A percentile compares a stretch with the other conserved stretches of the same genome.
phyloP scores from a whole-genome alignment of 2,113 vertebrate species.

The Siniperca knerii region DNA sequence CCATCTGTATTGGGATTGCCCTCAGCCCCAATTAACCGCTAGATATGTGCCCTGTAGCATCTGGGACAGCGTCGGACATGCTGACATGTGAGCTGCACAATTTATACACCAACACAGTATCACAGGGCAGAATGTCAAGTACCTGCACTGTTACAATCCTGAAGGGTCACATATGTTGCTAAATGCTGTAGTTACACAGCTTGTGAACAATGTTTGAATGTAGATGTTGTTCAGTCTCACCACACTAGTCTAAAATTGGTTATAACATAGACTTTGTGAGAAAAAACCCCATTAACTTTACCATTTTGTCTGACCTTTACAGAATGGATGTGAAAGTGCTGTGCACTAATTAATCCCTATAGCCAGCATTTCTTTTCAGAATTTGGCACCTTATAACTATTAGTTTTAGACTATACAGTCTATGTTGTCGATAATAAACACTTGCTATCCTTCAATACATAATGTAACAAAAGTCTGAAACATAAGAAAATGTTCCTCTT shows the following conservation, averaged over 20 bases:
- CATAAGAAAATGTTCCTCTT: neutral
- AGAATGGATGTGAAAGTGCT: neutral
- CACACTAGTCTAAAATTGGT: neutral
- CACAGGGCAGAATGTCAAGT: slow-evolving; percentile 50
- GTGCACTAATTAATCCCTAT: slow-evolving; percentile 1
- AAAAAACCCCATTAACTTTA: neutral
- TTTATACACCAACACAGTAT: slow-evolving; percentile 45
- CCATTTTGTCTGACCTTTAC: slow-evolving; percentile 19
- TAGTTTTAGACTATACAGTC: neutral
- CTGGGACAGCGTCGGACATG: slow-evolving; percentile 41
- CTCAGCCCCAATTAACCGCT: slow-evolving; percentile 71
- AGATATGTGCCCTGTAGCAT: slow-evolving; percentile 57
- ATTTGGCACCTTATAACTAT: neutral
- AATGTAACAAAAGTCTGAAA: neutral
- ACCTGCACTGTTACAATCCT: slow-evolving; percentile 7
- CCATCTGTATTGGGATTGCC: slow-evolving; percentile 75
- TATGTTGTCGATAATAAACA: neutral
- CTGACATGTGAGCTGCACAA: slow-evolving; percentile 10
- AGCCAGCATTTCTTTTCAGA: neutral
- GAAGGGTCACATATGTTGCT: slow-evolving; percentile 9
- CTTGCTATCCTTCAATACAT: too few relatives aligned
- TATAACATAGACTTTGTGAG: neutral
- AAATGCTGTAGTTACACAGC: slow-evolving; percentile 16
- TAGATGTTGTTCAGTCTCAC: slow-evolving; percentile 5
- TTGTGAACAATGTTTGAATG: slow-evolving; percentile 10